Percentiles rank a stretch among this genome's conserved stretches.
Evolutionary conservation across 2,888 invertebrate genomes (phyloP).

Genomic region (Diloba caeruleocephala): DNA sequence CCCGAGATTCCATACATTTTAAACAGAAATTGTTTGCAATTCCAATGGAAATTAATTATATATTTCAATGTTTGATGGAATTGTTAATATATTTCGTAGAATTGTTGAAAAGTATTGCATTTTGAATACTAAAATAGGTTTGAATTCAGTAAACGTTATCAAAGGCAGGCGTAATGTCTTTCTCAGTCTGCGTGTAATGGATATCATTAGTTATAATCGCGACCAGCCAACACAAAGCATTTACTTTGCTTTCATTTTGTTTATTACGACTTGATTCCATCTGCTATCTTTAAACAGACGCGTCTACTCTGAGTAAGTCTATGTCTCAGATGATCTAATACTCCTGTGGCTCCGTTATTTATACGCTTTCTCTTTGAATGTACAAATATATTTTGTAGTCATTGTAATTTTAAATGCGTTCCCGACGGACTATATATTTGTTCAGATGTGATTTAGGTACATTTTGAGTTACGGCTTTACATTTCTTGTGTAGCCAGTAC

Average conservation of each 20-base stretch:
- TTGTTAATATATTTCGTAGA: neutral
- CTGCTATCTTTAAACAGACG: neutral
- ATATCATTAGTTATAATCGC: constrained; percentile 2
- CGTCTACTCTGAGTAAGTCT: neutral
- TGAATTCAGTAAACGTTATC: constrained; percentile 2
- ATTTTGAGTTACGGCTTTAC: neutral
- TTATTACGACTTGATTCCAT: neutral
- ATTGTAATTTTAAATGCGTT: constrained; percentile 7
- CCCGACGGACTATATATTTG: constrained; percentile 7
- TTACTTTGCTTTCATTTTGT: constrained; percentile 13
- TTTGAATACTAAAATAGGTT: constrained; percentile 1
- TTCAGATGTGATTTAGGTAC: constrained; percentile 11
- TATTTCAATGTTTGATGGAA: neutral
- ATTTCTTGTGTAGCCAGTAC: constrained; percentile 11
- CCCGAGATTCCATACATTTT: constrained; percentile 1
- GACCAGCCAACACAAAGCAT: constrained; percentile 1
- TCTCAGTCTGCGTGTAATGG: constrained; percentile 3
- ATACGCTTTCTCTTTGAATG: constrained; percentile 6
- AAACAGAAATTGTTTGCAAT: neutral
- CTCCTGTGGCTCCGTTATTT: constrained; percentile 7
- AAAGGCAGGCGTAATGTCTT: neutral
- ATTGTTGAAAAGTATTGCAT: neutral
- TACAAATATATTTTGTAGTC: constrained; percentile 8
- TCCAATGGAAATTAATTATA: neutral
- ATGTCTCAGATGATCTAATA: constrained; percentile 6